A percentile compares a stretch with the other conserved stretches of the same genome.
Evolutionary conservation across 2,888 invertebrate genomes (phyloP).

Genomic region (Diplazon laetatorius): DNA sequence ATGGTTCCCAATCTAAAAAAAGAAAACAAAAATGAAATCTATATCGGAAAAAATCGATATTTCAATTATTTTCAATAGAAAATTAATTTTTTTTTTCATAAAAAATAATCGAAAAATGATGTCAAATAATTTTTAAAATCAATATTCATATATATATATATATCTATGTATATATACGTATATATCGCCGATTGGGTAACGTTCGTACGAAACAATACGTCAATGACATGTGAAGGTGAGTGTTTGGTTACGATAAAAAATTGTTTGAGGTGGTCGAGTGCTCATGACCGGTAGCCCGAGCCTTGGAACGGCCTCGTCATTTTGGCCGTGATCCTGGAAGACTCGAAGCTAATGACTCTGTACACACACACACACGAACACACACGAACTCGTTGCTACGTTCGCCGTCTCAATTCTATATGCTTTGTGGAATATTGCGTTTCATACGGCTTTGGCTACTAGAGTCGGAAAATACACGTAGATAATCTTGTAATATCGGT

Average conservation of each 20-base stretch:
- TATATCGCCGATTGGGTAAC: neutral
- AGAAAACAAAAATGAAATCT: too few species aligned
- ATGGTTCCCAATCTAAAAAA: too few species aligned
- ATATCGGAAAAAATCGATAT: too few species aligned
- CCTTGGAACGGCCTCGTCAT: conserved; percentile 14
- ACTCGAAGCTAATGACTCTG: conserved; percentile 26
- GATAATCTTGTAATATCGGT: too few species aligned
- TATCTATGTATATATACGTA: too few species aligned
- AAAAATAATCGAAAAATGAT: too few species aligned
- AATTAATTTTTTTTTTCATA: too few species aligned
- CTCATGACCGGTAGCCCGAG: conserved; percentile 20
- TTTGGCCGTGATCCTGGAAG: conserved; percentile 27
- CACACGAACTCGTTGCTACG: neutral
- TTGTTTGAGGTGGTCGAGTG: neutral
- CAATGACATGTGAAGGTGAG: neutral
- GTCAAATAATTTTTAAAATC: too few species aligned
- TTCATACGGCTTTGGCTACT: conserved; percentile 11
- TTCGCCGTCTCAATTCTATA: neutral
- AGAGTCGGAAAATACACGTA: neutral
- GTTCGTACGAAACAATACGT: conserved; percentile 9
- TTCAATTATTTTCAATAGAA: too few species aligned
- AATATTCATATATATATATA: too few species aligned
- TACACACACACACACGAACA: neutral
- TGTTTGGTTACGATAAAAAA: neutral
- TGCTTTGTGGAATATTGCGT: conserved; percentile 18